Evolutionary conservation across 2,113 vertebrate species (phyloP), one percentile per base, ranked within the genome.

Genomic region (Hucho hucho): DNA sequence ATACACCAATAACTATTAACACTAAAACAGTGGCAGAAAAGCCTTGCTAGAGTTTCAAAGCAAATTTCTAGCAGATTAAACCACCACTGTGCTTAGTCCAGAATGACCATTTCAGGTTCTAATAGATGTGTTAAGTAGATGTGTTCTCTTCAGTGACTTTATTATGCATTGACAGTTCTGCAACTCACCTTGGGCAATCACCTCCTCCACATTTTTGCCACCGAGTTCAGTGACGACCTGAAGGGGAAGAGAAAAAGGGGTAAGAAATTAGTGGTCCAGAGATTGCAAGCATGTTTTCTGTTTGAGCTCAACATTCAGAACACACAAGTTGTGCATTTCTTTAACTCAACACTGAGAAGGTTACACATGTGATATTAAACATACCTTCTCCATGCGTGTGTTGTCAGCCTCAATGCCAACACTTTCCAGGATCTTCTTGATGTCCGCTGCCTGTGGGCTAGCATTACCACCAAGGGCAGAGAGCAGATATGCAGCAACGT

Each of bases 401-500:
- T 95, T 94, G 0, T 99, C 96, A 0, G 93, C 91, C 90, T 96
- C 96, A 29, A 98, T 98, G 76, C 96, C 96, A 13, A 98, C 96
- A 0, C 96, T 97, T 4, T 97, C 96, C 70, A 98, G 92, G 79
- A 99, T 98, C 91, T 98, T 98, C 84, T 96, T 97, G 75, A 96
- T 87, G 86, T 97, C 96, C 67, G 91, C 94, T 59, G 94, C 89
- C 1, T 75, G 85, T 1, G 95, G 96, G n/a, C 83, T 94, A 0
- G 92, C 88, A 26, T 95, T 97, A 82, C 96, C 96, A 1, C 94
- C 92, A 0, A 98, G 96, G 84, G 95, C 89, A 1, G 96, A 91
- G 1, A 98, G 92, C 49, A 98, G 92, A 73, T 97, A 98, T 80
- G 97, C 95, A 56, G 97, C 95, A 1, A 99, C 93, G 93, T 98